Conservation (phyloP, 1,140 invertebrate genomes). For the Aphaenogaster floridana region DNA sequence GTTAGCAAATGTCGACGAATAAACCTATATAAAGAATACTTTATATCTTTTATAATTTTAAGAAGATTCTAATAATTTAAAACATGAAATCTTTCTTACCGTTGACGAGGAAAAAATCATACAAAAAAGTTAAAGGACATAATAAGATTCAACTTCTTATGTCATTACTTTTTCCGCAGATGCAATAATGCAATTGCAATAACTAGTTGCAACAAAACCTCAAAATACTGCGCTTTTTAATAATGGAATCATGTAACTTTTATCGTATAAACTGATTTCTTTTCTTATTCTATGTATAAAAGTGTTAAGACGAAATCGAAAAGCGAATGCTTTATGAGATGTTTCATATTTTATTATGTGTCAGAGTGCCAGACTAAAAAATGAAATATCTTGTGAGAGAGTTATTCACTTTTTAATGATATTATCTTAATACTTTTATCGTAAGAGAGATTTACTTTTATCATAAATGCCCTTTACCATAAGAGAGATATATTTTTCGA, state of each 20-base stretch:
- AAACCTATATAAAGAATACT: neutral
- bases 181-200: neutral
- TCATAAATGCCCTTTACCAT: slow-evolving; percentile 1
- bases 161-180: neutral
- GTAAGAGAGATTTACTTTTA: slow-evolving; percentile 14
- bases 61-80: neutral
- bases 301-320: neutral
- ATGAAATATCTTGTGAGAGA: neutral
- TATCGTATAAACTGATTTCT: neutral
- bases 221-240: neutral
- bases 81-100: neutral
- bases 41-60: neutral
- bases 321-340: neutral
- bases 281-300: neutral
- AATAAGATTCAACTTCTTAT: slow-evolving; percentile 1
- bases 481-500: neutral
- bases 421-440: slow-evolving; percentile 25
- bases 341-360: neutral
- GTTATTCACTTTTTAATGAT: slow-evolving; percentile 18
- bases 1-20: neutral
- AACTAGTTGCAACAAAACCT: neutral
- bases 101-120: neutral
- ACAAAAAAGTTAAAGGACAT: neutral
- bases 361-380: slow-evolving; percentile 8
- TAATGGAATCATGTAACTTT: slow-evolving; percentile 8